phyloP scores from a whole-genome alignment of 1,140 invertebrate genomes.

The Lucilia sericata region DNA sequence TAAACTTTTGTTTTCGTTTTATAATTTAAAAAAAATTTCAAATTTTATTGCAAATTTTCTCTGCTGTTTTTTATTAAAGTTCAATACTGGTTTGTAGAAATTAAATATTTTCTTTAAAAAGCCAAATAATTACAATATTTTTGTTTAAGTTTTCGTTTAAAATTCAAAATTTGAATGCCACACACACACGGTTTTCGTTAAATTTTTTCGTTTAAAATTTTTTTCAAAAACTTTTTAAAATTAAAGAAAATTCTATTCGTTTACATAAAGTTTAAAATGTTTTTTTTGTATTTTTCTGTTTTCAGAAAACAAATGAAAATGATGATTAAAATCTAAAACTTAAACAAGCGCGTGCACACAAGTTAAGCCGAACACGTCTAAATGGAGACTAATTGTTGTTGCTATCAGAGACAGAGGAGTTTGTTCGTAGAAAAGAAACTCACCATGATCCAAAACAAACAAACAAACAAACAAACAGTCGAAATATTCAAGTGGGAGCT shows the following conservation, averaged over 20 bases:
- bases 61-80: not conserved
- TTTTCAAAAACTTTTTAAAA: no score
- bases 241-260: not conserved
- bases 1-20: no score
- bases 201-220: not conserved
- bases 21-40: no score
- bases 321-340: not conserved
- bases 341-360: conserved; percentile 34
- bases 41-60: no score
- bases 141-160: conserved; percentile 16
- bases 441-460: conserved; percentile 22
- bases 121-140: no score
- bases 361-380: conserved; percentile 43
- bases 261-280: not conserved
- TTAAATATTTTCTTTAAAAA: not conserved
- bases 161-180: no score
- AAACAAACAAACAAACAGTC: not conserved
- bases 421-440: not conserved
- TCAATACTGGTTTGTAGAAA: not conserved
- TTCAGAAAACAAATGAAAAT: no score
- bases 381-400: conserved; percentile 33
- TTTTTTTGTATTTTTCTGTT: no score
- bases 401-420: not conserved
- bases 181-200: no score
- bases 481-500: conserved; percentile 23